Evolutionary conservation across 2,113 vertebrate genomes (phyloP).

Genomic region (Ciconia stormi): DNA sequence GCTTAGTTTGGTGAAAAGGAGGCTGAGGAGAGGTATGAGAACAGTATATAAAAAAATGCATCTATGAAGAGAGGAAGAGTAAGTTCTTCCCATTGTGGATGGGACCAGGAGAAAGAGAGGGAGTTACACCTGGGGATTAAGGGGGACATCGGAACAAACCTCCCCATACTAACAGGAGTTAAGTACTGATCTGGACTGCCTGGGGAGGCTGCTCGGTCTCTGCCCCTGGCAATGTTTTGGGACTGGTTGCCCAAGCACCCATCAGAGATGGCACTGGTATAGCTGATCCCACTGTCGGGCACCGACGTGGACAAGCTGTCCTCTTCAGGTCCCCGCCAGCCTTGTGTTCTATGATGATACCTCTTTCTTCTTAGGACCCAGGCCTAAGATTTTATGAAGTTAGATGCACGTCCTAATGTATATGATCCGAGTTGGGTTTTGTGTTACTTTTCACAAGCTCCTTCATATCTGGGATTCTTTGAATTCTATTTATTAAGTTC

Average conservation of each 20-base stretch:
- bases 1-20: neutral
- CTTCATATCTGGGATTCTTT: neutral
- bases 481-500: neutral
- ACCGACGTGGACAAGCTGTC: neutral
- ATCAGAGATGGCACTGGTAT: neutral
- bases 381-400: neutral
- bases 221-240: neutral
- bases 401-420: neutral
- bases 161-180: neutral
- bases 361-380: neutral
- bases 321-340: neutral
- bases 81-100: neutral
- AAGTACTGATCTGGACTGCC: neutral
- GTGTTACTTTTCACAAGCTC: neutral
- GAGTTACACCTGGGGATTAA: neutral
- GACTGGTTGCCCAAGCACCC: neutral
- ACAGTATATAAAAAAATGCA: neutral
- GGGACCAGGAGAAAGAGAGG: neutral
- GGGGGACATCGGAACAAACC: neutral
- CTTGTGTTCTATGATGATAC: neutral
- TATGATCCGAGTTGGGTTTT: neutral
- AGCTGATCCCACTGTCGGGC: neutral
- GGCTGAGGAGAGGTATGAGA: neutral
- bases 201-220: neutral
- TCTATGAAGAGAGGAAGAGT: neutral